A percentile compares a stretch with the other conserved stretches of the same genome.
phyloP scores from a whole-genome alignment of 2,888 invertebrate genomes.

The Aleiodes testaceus region DNA sequence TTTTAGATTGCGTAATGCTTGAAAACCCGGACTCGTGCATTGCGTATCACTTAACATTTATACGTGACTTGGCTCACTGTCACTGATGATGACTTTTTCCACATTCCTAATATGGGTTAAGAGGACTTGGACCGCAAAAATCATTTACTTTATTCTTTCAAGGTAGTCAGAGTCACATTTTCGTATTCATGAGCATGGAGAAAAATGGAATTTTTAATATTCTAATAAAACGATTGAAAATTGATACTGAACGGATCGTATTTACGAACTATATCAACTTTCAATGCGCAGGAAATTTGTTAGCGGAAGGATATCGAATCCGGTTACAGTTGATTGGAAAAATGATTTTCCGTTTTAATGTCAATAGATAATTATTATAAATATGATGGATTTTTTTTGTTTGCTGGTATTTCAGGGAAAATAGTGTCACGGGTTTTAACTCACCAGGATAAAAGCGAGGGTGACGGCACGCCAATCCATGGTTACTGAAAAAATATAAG shows the following conservation, averaged over 20 bases:
- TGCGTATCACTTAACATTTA: slow-evolving; percentile 23
- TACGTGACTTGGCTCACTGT: slow-evolving; percentile 23
- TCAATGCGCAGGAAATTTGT: slow-evolving; percentile 38
- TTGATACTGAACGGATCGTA: slow-evolving; percentile 45
- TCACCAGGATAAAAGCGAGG: slow-evolving; percentile 66
- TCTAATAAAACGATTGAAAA: no score
- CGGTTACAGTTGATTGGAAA: not conserved
- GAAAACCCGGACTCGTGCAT: not conserved
- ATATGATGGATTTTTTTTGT: not conserved
- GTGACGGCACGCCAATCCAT: slow-evolving; percentile 67
- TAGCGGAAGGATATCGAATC: not conserved
- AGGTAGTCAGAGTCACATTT: no score
- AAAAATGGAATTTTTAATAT: not conserved
- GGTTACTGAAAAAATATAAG: slow-evolving; percentile 67
- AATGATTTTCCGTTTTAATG: no score
- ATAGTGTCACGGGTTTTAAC: slow-evolving; percentile 49
- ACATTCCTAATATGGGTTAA: slow-evolving; percentile 14
- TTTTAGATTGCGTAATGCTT: not conserved
- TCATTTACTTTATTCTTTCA: not conserved
- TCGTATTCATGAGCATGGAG: no score
- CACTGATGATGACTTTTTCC: slow-evolving; percentile 15
- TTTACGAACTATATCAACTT: no score
- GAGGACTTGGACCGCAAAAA: slow-evolving; percentile 7
- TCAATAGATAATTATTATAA: no score
- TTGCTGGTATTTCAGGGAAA: not conserved